Conservation (phyloP, 2,888 invertebrate species). For the Drosophila ustulata region DNA sequence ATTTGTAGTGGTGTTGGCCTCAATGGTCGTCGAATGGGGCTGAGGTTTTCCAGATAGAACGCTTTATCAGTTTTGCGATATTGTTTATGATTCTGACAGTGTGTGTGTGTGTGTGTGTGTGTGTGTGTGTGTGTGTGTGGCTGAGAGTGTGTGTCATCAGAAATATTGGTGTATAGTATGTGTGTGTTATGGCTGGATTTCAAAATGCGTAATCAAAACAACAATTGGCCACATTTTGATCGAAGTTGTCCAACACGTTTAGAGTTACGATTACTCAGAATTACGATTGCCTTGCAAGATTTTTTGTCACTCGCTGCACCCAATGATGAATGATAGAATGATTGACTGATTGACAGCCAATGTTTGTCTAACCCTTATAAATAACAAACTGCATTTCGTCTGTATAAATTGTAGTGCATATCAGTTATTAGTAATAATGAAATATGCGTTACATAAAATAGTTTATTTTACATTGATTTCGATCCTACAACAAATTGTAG, state of each 20-base stretch:
- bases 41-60: slow-evolving; percentile 48
- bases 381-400: too few relatives aligned
- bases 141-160: slow-evolving; percentile 51
- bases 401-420: too few relatives aligned
- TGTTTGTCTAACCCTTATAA: too few relatives aligned
- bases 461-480: too few relatives aligned
- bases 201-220: slow-evolving; percentile 48
- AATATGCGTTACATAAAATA: too few relatives aligned
- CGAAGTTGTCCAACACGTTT: slow-evolving; percentile 19
- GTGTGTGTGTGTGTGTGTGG: slow-evolving; percentile 14
- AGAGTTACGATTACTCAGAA: slow-evolving; percentile 35
- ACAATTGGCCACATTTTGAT: slow-evolving; percentile 28
- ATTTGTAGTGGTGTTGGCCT: slow-evolving; percentile 53
- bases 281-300: not conserved
- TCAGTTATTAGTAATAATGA: too few relatives aligned
- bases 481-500: too few relatives aligned
- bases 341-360: not conserved
- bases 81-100: slow-evolving; percentile 62
- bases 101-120: slow-evolving; percentile 41
- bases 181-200: slow-evolving; percentile 16
- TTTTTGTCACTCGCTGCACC: not conserved
- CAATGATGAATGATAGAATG: not conserved
- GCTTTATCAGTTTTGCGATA: slow-evolving; percentile 75
- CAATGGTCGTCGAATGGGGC: slow-evolving; percentile 49
- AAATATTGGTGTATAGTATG: slow-evolving; percentile 2